Evolutionary conservation across 2,797 vertebrate genomes (phyloP).

Genomic region (Tinamus major): DNA sequence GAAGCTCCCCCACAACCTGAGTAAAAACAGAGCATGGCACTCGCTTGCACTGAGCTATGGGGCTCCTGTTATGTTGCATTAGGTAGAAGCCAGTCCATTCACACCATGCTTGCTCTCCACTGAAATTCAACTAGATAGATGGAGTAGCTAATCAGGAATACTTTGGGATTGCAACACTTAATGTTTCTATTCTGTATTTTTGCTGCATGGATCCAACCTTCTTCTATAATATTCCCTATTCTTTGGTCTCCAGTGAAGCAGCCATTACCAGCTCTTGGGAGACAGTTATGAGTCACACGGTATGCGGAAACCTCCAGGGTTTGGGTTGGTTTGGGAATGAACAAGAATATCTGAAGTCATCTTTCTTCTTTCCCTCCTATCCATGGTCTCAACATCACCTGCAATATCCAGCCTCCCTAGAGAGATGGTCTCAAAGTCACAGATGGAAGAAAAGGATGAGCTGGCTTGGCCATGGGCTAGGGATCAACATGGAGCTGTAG

Average conservation of each 20-base stretch:
- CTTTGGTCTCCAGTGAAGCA: constrained; percentile 41
- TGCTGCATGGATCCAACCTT: neutral
- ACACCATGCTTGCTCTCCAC: neutral
- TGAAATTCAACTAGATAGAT: neutral
- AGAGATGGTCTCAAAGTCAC: neutral
- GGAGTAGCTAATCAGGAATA: neutral
- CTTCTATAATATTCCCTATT: neutral
- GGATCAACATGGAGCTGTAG: neutral
- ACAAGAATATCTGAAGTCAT: neutral
- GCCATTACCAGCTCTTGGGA: neutral
- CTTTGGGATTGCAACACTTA: neutral
- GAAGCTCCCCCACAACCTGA: neutral
- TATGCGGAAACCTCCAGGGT: constrained; percentile 9
- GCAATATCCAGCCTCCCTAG: neutral
- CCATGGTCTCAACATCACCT: neutral
- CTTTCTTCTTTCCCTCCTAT: constrained; percentile 48
- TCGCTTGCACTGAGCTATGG: neutral
- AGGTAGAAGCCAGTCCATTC: neutral
- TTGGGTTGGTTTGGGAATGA: constrained; percentile 40
- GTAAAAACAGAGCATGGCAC: neutral
- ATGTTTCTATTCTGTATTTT: neutral
- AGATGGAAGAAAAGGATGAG: neutral
- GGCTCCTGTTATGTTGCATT: neutral
- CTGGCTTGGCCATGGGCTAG: neutral
- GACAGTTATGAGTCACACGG: neutral